A percentile compares a stretch with the other conserved stretches of the same genome.
Evolutionary conservation across 2,113 vertebrate genomes (phyloP).

Genomic region (Psephotus haematonotus): DNA sequence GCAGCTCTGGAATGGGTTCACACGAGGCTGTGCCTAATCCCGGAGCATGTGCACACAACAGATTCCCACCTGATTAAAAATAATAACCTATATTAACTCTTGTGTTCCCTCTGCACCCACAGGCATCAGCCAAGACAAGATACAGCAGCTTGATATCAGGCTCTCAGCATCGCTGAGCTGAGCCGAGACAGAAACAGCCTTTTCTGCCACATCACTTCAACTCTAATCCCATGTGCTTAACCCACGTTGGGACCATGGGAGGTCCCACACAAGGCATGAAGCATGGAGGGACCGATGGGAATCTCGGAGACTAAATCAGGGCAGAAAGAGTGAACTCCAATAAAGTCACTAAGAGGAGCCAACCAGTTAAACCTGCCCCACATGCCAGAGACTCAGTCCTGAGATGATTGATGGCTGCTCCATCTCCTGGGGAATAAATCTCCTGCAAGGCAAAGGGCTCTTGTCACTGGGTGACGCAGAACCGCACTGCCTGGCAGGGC

Average conservation of each 20-base stretch:
- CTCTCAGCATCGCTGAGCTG: neutral
- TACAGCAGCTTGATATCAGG: neutral
- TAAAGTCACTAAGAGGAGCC: neutral
- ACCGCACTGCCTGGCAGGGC: neutral
- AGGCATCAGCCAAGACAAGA: neutral
- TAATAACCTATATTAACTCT: neutral
- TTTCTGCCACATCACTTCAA: neutral
- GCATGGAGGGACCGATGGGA: neutral
- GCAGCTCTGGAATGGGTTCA: neutral
- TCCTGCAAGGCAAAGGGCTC: neutral
- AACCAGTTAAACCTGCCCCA: neutral
- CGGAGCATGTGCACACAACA: neutral
- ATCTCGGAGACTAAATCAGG: rapidly evolving
- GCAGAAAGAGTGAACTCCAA: neutral
- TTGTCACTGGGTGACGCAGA: neutral
- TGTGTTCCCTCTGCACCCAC: neutral
- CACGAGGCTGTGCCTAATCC: neutral
- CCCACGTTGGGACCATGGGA: neutral
- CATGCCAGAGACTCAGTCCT: neutral
- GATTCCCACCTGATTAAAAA: neutral
- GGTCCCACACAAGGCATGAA: neutral
- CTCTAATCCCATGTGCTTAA: neutral
- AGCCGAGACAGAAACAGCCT: neutral
- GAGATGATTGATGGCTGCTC: neutral
- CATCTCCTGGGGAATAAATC: neutral